Evolutionary conservation across 2,113 vertebrate species (phyloP).

Genomic region (Dunckerocampus dactyliophorus): DNA sequence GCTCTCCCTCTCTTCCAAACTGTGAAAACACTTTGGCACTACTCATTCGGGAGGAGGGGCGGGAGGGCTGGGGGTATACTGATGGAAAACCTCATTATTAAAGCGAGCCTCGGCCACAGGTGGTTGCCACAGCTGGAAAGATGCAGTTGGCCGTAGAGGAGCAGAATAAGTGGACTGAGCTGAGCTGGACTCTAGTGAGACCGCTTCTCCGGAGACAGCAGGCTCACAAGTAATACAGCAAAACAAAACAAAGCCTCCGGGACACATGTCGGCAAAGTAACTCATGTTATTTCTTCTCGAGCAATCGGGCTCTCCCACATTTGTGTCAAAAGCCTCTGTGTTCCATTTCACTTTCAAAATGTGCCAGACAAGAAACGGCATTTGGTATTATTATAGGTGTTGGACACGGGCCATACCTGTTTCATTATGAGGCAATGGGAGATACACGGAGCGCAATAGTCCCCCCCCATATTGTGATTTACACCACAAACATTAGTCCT

Average conservation of each 20-base stretch:
- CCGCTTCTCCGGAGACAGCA: conserved; percentile 22
- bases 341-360: too few relatives aligned
- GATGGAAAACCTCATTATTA: conserved; percentile 44
- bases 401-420: too few relatives aligned
- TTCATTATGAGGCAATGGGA: too few relatives aligned
- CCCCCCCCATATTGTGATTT: too few relatives aligned
- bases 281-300: neutral
- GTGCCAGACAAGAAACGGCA: too few relatives aligned
- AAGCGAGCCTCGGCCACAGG: conserved; percentile 31
- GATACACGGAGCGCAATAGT: too few relatives aligned
- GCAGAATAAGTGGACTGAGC: conserved; percentile 38
- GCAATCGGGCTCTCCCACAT: neutral
- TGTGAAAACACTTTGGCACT: conserved; percentile 49
- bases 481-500: too few relatives aligned
- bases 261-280: conserved; percentile 15
- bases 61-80: conserved; percentile 2
- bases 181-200: conserved; percentile 1
- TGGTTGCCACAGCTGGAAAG: conserved; percentile 24
- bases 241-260: conserved; percentile 3
- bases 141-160: conserved; percentile 13
- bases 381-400: too few relatives aligned
- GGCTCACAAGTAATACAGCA: conserved; percentile 18
- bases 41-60: conserved; percentile 12
- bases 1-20: conserved; percentile 40
- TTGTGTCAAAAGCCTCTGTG: too few relatives aligned